A percentile compares a stretch with the other conserved stretches of the same genome.
Conservation (phyloP, 2,797 vertebrate genomes). For the Epinephelus malabaricus region DNA sequence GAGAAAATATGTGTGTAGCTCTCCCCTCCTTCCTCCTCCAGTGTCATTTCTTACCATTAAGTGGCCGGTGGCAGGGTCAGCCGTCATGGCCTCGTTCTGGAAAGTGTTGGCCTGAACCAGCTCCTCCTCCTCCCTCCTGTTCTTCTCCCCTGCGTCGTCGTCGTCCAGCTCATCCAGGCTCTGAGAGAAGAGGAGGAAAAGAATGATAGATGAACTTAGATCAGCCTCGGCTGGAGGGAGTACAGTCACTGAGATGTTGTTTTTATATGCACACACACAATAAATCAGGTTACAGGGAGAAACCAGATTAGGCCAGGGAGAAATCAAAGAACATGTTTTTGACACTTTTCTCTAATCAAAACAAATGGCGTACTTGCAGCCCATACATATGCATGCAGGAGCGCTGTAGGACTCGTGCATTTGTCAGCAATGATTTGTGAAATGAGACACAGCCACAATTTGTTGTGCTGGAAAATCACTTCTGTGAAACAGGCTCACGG, state of each 20-base stretch:
- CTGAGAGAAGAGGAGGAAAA: slow-evolving; percentile 77
- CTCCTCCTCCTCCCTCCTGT: slow-evolving; percentile 89
- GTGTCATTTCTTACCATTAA: slow-evolving; percentile 84
- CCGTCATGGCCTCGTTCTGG: slow-evolving; percentile 92
- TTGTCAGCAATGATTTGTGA: not conserved
- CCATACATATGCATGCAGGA: not conserved
- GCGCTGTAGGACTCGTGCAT: not conserved
- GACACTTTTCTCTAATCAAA: slow-evolving; percentile 8
- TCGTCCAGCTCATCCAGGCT: slow-evolving; percentile 97
- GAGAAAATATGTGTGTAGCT: not conserved
- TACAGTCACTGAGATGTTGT: not conserved
- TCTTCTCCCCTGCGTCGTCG: slow-evolving; percentile 92
- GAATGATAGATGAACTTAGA: not conserved
- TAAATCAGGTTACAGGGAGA: not conserved
- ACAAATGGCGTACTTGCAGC: not conserved
- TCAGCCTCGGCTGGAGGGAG: not conserved
- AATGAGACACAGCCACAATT: not conserved
- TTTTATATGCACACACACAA: not conserved
- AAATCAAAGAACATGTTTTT: not conserved
- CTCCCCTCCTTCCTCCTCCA: not conserved
- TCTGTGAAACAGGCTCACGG: not conserved
- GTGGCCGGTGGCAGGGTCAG: slow-evolving; percentile 84
- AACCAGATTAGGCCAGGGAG: not conserved
- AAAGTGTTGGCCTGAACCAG: slow-evolving; percentile 95
- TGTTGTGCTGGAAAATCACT: not conserved